phyloP scores from a whole-genome alignment of 2,888 invertebrate species.

The Pimpla rufipes region DNA sequence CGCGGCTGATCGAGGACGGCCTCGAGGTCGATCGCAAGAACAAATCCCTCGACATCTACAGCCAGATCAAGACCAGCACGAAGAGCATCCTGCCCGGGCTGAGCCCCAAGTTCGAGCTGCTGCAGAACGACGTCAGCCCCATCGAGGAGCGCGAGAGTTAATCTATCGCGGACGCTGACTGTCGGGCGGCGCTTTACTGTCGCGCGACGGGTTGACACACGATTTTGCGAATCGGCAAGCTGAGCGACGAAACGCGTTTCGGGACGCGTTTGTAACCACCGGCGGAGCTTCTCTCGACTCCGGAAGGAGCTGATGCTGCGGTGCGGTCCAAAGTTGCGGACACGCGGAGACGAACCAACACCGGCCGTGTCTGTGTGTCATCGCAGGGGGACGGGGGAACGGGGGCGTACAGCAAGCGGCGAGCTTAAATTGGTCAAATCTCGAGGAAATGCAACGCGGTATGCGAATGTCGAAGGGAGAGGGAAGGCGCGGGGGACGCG shows the following conservation, averaged over 20 bases:
- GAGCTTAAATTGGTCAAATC: conserved; percentile 77
- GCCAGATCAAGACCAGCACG: conserved; percentile 87
- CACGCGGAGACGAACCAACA: too few species aligned
- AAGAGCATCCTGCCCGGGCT: conserved; percentile 86
- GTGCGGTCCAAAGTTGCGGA: not conserved
- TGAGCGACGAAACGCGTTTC: conserved; percentile 9
- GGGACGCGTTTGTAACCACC: too few species aligned
- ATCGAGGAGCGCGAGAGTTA: conserved; percentile 84
- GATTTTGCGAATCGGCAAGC: too few species aligned
- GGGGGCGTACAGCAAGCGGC: not conserved
- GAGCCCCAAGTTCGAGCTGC: conserved; percentile 88
- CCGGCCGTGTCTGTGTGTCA: conserved; percentile 12
- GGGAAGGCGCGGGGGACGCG: conserved; percentile 31
- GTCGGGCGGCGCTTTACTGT: not conserved
- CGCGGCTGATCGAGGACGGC: conserved; percentile 86
- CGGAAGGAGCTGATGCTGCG: conserved; percentile 5
- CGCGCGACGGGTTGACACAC: conserved; percentile 1
- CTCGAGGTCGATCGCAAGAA: conserved; percentile 80
- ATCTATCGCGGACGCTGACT: conserved; percentile 72
- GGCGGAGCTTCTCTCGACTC: not conserved
- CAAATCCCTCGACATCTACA: conserved; percentile 86
- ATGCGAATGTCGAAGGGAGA: conserved; percentile 54
- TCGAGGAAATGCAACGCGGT: conserved; percentile 74
- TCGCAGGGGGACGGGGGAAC: not conserved
- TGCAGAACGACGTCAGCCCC: conserved; percentile 87